Evolutionary conservation across 2,113 vertebrate genomes (phyloP).

Genomic region (Gulo gulo): DNA sequence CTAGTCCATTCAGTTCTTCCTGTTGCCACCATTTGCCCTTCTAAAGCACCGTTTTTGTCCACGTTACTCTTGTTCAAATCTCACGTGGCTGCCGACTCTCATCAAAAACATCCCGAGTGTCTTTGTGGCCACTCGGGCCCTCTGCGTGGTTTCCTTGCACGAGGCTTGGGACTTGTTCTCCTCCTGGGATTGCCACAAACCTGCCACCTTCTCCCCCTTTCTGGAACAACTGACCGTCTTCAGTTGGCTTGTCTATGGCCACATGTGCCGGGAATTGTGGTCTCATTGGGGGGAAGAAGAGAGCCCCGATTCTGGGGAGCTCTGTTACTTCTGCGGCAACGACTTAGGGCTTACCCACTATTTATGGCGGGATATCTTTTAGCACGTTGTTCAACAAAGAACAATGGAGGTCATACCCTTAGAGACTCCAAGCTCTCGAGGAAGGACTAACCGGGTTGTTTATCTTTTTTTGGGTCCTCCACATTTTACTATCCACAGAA

Average conservation of each 20-base stretch:
- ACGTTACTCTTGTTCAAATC: neutral
- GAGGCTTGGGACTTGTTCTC: neutral
- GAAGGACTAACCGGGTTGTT: neutral
- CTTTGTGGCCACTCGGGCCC: neutral
- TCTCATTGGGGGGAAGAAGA: neutral
- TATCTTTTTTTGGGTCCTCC: neutral
- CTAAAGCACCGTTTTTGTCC: neutral
- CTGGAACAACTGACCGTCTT: too few relatives aligned
- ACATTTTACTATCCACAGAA: neutral
- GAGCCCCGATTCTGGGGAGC: neutral
- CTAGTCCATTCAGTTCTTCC: neutral
- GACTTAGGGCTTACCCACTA: neutral
- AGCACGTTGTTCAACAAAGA: neutral
- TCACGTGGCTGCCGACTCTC: neutral
- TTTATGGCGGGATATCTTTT: neutral
- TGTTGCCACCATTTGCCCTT: rapidly evolving
- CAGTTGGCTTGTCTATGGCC: neutral
- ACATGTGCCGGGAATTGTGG: neutral
- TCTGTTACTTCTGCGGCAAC: neutral
- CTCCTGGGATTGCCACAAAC: neutral
- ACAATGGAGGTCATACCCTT: rapidly evolving
- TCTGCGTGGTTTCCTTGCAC: neutral
- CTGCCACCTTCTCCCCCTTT: neutral
- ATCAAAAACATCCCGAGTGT: neutral
- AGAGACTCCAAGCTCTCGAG: neutral